These are phyloP conservation scores for Physeter macrocephalus DNA, from an alignment of 2,113 vertebrate species.

Conservation along the genomic window DNA sequence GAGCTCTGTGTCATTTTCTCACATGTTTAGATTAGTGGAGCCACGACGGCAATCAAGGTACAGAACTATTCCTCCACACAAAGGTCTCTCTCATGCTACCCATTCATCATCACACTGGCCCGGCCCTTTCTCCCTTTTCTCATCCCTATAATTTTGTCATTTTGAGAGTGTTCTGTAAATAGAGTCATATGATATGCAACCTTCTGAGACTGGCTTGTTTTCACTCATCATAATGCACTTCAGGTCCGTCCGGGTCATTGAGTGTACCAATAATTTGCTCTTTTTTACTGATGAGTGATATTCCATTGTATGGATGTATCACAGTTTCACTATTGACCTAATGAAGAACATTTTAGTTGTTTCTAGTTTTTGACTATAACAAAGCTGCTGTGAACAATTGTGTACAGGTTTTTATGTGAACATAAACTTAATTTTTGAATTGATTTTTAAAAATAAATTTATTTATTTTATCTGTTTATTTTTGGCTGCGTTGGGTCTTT, in stretches of 20 bases:
- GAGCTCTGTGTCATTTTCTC: neutral
- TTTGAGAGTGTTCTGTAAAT: neutral
- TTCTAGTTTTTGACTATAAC: neutral
- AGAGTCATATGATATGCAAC: neutral
- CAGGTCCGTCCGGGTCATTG: neutral
- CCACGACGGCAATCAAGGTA: too few species aligned
- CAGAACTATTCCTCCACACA: neutral
- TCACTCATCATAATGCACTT: neutral
- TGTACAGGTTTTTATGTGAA: neutral
- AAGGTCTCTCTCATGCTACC: neutral
- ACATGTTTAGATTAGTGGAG: neutral
- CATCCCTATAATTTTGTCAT: neutral
- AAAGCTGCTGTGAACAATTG: neutral
- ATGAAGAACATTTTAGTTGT: neutral
- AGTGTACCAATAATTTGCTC: neutral
- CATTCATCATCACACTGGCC: neutral
- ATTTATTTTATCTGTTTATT: too few species aligned
- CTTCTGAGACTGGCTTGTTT: neutral
- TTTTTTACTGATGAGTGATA: neutral
- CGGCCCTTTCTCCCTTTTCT: neutral
- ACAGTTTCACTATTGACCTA: neutral
- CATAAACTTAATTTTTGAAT: neutral
- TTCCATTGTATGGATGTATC: neutral
- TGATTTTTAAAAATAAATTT: too few species aligned
- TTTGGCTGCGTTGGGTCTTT: too few species aligned